Evolutionary conservation across 2,888 invertebrate species (phyloP), one percentile per base, ranked within the genome.

Genomic region (Athripsodes cinereus): DNA sequence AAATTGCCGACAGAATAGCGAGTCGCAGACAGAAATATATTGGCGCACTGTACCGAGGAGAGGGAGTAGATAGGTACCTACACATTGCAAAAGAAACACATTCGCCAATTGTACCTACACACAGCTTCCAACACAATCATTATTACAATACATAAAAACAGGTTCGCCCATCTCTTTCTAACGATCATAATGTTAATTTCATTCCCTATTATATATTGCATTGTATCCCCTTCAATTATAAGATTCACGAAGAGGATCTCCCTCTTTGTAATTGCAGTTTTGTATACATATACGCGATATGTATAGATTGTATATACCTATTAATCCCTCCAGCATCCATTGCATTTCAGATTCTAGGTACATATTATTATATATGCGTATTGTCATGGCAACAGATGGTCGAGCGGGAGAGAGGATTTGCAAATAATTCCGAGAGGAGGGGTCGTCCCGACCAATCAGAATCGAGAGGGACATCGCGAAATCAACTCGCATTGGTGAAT

Each of bases 381-480:
- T 35, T 31, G 26, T 2, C 22, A 26, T 20, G 52, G 57, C 22
- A 46, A n/a, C 34, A 34, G 34, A 52, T 34, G 48, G 47, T 13
- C 47, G 11, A 34, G 20, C 19, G 34, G 22, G 48, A 56, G 49
- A 60, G 57, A 55, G 60, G 47, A 48, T 22, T 55, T 46, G 49
- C 49, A 58, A 59, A 53, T 57, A 35, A 54, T 54, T 54, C 26
- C 40, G 57, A 34, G 55, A 62, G 59, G 59, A 57, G 59, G 61
- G 53, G 35, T 21, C 21, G 22, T 35, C 35, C 49, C 19, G 49
- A 40, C 62, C 62, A 62, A 62, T 62, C 35, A 44, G 40, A 47
- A 35, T 11, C 34, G 49, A 16, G 48, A 51, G 48, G 22, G n/a
- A 16, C 40, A 18, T 53, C 55, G 61, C 61, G 56, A 58, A 61